A percentile compares a stretch with the other conserved stretches of the same genome.
Evolutionary conservation across 2,113 vertebrate species (phyloP).

Genomic region (Hydropotes inermis): DNA sequence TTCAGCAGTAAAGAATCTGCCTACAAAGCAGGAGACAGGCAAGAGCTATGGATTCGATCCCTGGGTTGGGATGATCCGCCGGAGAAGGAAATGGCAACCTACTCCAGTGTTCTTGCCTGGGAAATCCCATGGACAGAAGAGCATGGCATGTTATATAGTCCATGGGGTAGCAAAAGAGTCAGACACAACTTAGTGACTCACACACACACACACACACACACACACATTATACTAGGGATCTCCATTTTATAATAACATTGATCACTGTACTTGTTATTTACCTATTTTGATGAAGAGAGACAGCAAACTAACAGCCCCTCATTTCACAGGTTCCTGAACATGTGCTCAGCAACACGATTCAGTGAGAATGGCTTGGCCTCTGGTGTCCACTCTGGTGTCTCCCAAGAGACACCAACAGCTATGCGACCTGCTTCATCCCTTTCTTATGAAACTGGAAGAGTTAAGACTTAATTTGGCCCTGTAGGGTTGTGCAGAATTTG

Average conservation of each 20-base stretch:
- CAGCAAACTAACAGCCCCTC: not conserved
- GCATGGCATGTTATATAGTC: not conserved
- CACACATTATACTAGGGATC: not conserved
- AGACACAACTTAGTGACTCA: not conserved
- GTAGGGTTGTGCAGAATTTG: rapidly evolving
- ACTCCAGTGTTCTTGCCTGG: not conserved
- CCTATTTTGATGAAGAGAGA: not conserved
- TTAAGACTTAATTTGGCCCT: not conserved
- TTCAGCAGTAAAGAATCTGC: not conserved
- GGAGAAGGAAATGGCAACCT: not conserved
- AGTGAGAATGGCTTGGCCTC: not conserved
- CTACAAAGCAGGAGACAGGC: not conserved
- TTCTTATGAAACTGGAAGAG: not conserved
- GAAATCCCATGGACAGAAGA: not conserved
- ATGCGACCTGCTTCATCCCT: not conserved
- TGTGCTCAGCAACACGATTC: not conserved
- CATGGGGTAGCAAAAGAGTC: not conserved
- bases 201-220: not conserved
- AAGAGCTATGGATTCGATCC: not conserved
- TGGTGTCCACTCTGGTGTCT: too few relatives aligned
- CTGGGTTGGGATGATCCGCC: not conserved
- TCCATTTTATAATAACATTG: not conserved
- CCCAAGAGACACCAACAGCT: not conserved
- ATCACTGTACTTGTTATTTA: not conserved
- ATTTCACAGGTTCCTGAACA: rapidly evolving